Evolutionary conservation across 2,113 vertebrate species (phyloP).

Genomic region (Pogonocichla stellata): DNA sequence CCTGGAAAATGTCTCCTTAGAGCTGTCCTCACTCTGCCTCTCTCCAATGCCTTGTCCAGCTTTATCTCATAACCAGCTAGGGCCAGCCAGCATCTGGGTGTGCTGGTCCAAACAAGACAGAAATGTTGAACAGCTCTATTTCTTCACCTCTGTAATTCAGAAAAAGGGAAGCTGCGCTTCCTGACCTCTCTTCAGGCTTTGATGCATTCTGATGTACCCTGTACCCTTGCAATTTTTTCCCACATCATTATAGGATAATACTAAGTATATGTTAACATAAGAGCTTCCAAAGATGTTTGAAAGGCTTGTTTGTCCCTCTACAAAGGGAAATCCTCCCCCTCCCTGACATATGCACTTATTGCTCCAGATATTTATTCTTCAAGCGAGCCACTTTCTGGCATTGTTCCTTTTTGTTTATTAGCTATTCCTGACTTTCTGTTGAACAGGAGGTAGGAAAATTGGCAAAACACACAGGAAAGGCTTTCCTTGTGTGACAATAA

Average conservation of each 20-base stretch:
- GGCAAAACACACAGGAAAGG: not conserved
- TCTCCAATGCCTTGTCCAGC: not conserved
- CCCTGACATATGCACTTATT: not conserved
- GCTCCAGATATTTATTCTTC: not conserved
- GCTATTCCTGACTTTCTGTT: not conserved
- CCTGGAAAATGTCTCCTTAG: not conserved
- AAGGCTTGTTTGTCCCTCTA: conserved; percentile 5
- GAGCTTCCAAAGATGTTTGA: not conserved
- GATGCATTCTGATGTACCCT: not conserved
- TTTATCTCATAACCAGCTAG: not conserved
- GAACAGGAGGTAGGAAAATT: not conserved
- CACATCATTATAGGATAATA: not conserved
- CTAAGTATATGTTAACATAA: not conserved
- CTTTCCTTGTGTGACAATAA: not conserved
- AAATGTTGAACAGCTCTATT: not conserved
- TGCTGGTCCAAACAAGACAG: not conserved
- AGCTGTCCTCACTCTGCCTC: not conserved
- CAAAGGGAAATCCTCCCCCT: conserved; percentile 24
- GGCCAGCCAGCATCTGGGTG: not conserved
- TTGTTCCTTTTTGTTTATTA: not conserved
- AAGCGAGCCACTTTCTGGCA: not conserved
- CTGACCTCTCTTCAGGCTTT: not conserved
- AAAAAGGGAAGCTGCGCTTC: not conserved
- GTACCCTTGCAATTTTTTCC: not conserved
- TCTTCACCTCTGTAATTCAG: not conserved